Conservation (phyloP, 2,797 vertebrate genomes). For the Cossypha heuglini region DNA sequence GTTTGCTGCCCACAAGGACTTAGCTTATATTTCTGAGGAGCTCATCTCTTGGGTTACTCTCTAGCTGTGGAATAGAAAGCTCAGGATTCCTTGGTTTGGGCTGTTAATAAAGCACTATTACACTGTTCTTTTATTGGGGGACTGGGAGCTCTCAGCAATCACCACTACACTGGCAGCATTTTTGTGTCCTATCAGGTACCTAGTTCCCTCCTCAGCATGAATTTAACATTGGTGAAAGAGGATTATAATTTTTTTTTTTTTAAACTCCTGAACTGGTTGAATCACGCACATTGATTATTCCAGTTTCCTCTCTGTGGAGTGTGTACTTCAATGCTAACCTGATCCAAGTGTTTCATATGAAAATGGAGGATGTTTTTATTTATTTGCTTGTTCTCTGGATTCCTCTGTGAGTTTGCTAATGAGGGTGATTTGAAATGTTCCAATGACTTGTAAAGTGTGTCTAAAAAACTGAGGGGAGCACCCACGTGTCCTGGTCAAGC, state of each 20-base stretch:
- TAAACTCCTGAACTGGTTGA: background rate
- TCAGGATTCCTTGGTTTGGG: background rate
- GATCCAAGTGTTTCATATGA: background rate
- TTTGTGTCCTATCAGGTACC: background rate
- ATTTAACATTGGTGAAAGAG: background rate
- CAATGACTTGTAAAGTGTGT: background rate
- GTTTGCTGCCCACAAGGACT: constrained; percentile 41
- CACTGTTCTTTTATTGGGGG: background rate
- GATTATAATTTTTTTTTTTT: background rate
- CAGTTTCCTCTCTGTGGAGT: background rate
- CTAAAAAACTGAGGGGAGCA: background rate
- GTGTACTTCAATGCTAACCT: background rate
- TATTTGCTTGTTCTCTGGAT: background rate
- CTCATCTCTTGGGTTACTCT: constrained; percentile 35
- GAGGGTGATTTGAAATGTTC: background rate
- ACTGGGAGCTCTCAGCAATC: background rate
- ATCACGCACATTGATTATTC: background rate
- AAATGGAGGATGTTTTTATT: background rate
- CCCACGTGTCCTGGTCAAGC: background rate
- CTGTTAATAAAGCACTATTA: background rate
- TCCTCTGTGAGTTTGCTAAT: background rate
- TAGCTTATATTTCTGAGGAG: constrained; percentile 64
- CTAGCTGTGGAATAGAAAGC: background rate
- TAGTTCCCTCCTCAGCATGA: background rate
- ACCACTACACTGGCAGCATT: background rate